phyloP scores from a whole-genome alignment of 2,113 vertebrate genomes.

The Bubalus kerabau region DNA sequence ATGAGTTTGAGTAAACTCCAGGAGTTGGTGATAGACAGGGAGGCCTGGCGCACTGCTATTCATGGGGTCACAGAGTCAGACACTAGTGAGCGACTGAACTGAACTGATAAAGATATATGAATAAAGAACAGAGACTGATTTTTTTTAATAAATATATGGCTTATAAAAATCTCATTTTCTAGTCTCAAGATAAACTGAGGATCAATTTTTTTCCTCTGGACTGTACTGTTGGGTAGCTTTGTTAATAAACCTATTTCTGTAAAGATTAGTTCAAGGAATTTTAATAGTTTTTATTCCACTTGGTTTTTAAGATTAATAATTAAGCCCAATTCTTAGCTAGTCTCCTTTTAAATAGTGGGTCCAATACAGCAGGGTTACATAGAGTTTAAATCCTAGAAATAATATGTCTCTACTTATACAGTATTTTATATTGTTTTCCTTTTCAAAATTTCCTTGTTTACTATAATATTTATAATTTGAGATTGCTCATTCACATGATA shows the following conservation, averaged over 20 bases:
- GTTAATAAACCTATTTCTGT: not conserved
- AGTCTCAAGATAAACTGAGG: not conserved
- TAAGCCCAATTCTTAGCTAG: not conserved
- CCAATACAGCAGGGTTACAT: not conserved
- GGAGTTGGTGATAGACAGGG: too few species aligned
- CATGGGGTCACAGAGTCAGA: too few species aligned
- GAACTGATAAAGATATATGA: not conserved
- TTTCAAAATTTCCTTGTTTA: not conserved
- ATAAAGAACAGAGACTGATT: not conserved
- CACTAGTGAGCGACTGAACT: too few species aligned
- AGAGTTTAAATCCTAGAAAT: not conserved
- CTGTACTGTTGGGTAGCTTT: not conserved
- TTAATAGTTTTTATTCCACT: slow-evolving; percentile 34
- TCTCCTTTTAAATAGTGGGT: slow-evolving; percentile 16
- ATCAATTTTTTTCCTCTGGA: slow-evolving; percentile 17
- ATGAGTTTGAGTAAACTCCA: too few species aligned
- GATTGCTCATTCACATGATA: not conserved
- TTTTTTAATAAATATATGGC: not conserved
- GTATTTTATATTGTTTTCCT: not conserved
- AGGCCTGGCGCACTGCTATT: too few species aligned
- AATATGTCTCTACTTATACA: not conserved
- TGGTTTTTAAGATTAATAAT: slow-evolving; percentile 33
- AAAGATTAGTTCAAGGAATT: slow-evolving; percentile 15
- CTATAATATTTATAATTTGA: slow-evolving; percentile 32
- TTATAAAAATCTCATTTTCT: slow-evolving; percentile 41